phyloP scores from a whole-genome alignment of 92 coral and sea anemone species.

The Metridium senile region DNA sequence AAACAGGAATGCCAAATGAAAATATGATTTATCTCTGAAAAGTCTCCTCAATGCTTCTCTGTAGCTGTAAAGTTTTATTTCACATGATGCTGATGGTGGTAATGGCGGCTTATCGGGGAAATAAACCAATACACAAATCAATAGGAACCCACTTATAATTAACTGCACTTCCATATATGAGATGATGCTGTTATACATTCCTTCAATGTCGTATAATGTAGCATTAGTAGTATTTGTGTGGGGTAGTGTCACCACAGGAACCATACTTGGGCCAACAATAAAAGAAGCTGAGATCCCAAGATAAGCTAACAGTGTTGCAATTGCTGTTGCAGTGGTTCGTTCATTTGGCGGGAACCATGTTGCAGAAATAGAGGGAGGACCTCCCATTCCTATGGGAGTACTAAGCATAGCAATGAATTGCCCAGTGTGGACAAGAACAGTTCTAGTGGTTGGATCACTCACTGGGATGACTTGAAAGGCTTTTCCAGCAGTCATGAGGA shows the following conservation, averaged over 20 bases:
- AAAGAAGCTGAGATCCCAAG: slow-evolving; percentile 66
- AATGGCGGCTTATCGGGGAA: slow-evolving; percentile 77
- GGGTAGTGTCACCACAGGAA: slow-evolving; percentile 19
- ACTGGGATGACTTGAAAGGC: slow-evolving; percentile 67
- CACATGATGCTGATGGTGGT: slow-evolving; percentile 72
- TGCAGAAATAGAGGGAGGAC: slow-evolving; percentile 81
- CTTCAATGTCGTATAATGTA: background rate
- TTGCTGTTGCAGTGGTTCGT: slow-evolving; percentile 83
- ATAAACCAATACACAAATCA: slow-evolving; percentile 60
- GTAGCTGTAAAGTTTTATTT: background rate
- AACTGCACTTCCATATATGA: slow-evolving; percentile 50
- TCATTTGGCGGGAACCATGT: slow-evolving; percentile 85
- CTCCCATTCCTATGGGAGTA: slow-evolving; percentile 63
- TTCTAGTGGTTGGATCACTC: slow-evolving; percentile 20
- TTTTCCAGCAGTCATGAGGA: slow-evolving; percentile 62
- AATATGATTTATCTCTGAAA: slow-evolving; percentile 39
- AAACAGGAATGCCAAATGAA: slow-evolving; percentile 45
- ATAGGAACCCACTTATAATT: slow-evolving; percentile 44
- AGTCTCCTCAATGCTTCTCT: slow-evolving; percentile 10
- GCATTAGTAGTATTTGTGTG: background rate
- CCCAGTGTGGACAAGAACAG: slow-evolving; percentile 65
- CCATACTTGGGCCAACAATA: slow-evolving; percentile 78
- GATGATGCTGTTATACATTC: slow-evolving; percentile 18
- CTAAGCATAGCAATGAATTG: slow-evolving; percentile 68
- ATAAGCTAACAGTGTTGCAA: slow-evolving; percentile 61